Evolutionary conservation across 1,140 invertebrate genomes (phyloP).

Genomic region (Aphelinus atriplicis): DNA sequence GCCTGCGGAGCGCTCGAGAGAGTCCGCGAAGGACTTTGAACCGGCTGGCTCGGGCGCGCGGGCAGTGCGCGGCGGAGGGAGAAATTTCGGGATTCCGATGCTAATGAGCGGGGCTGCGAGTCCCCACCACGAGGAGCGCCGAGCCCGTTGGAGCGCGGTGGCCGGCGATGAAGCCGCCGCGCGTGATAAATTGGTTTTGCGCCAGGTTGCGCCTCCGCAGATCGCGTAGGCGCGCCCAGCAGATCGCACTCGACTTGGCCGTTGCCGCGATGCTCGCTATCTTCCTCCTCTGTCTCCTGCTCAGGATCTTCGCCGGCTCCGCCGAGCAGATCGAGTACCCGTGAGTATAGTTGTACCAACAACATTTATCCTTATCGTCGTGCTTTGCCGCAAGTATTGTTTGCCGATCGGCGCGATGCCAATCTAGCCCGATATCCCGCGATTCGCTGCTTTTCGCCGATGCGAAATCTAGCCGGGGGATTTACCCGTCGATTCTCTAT

Average conservation of each 20-base stretch:
- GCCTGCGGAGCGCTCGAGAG: neutral
- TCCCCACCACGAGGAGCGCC: neutral
- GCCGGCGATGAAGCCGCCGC: conserved; percentile 7
- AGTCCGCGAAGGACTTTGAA: conserved; percentile 15
- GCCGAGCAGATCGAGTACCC: conserved; percentile 3
- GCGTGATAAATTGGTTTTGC: conserved; percentile 24
- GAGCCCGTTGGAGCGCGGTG: neutral
- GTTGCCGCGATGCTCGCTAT: conserved; percentile 47
- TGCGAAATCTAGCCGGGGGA: too few relatives aligned
- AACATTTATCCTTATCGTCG: too few relatives aligned
- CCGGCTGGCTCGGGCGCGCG: neutral
- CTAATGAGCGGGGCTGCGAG: conserved; percentile 7
- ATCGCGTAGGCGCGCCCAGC: neutral
- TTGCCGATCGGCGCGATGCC: too few relatives aligned
- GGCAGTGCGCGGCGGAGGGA: neutral
- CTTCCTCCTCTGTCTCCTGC: conserved; percentile 39
- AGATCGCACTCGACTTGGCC: conserved; percentile 34
- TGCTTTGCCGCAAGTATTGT: too few relatives aligned
- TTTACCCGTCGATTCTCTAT: too few relatives aligned
- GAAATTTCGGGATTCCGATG: conserved; percentile 25
- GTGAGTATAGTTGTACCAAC: too few relatives aligned
- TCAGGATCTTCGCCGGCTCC: conserved; percentile 28
- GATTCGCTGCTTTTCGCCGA: too few relatives aligned
- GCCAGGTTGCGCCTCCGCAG: conserved; percentile 3
- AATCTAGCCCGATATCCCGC: too few relatives aligned